Percentiles rank a stretch among this genome's conserved stretches.
Evolutionary conservation across 1,140 invertebrate genomes (phyloP).

Genomic region (Temnothorax longispinosus): DNA sequence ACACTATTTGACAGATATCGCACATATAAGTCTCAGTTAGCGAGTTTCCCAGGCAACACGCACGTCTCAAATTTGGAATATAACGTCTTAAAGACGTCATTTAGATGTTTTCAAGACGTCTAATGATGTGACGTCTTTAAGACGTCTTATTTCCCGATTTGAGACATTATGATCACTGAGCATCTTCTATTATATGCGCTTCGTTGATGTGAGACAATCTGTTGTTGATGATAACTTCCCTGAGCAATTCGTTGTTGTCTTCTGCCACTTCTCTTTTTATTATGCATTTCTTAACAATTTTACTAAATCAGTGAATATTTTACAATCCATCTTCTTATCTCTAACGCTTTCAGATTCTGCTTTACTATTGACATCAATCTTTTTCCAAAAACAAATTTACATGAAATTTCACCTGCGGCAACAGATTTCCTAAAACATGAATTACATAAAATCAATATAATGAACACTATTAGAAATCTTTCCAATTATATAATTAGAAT

Average conservation of each 20-base stretch:
- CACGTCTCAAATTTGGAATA: too few species aligned
- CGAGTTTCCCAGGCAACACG: neutral
- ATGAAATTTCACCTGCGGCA: neutral
- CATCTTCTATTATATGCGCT: conserved; percentile 1
- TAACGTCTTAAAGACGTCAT: too few species aligned
- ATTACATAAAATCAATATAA: conserved; percentile 36
- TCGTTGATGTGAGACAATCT: neutral
- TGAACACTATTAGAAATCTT: neutral
- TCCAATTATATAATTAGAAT: neutral
- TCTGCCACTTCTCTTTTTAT: neutral
- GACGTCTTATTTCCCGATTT: too few species aligned
- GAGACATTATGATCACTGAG: too few species aligned
- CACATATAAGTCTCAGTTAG: conserved; percentile 60
- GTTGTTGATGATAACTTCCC: neutral
- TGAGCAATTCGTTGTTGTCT: neutral
- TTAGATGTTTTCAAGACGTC: too few species aligned
- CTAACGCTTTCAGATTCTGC: neutral
- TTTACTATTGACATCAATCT: neutral
- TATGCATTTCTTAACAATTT: neutral
- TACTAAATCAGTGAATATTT: neutral
- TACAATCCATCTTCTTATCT: too few species aligned
- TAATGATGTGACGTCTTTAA: too few species aligned
- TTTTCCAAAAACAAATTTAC: neutral
- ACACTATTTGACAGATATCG: conserved; percentile 83
- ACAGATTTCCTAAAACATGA: conserved; percentile 70